Evolutionary conservation across 2,797 vertebrate species (phyloP).

Genomic region (Helarctos malayanus): DNA sequence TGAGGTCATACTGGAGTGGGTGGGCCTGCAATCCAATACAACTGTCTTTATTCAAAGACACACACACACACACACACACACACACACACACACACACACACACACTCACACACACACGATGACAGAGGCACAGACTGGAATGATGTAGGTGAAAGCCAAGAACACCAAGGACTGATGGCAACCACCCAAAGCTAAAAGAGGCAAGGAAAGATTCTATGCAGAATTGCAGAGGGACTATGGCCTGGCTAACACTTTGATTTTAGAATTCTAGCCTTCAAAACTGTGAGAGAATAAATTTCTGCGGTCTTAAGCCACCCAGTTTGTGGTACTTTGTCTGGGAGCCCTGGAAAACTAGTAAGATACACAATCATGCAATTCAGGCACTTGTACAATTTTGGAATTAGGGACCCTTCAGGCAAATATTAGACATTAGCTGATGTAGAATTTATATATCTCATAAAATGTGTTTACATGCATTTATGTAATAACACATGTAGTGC

Average conservation of each 20-base stretch:
- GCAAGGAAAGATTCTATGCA: not conserved
- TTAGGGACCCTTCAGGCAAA: not conserved
- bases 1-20: not conserved
- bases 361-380: not conserved
- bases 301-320: not conserved
- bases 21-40: not conserved
- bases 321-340: not conserved
- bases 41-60: not conserved
- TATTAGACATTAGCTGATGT: not conserved
- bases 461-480: not conserved
- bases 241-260: not conserved
- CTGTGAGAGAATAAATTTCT: not conserved
- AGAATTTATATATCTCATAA: not conserved
- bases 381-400: not conserved
- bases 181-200: not conserved
- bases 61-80: not conserved
- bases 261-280: not conserved
- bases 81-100: not conserved
- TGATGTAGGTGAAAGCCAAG: not conserved
- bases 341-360: not conserved
- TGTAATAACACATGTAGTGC: not conserved
- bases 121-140: not conserved
- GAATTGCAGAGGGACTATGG: not conserved
- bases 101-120: not conserved
- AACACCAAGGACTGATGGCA: too few relatives aligned